Evolutionary conservation across 2,888 invertebrate species (phyloP), one percentile per base, ranked within the genome.

Genomic region (Craniophora ligustri): DNA sequence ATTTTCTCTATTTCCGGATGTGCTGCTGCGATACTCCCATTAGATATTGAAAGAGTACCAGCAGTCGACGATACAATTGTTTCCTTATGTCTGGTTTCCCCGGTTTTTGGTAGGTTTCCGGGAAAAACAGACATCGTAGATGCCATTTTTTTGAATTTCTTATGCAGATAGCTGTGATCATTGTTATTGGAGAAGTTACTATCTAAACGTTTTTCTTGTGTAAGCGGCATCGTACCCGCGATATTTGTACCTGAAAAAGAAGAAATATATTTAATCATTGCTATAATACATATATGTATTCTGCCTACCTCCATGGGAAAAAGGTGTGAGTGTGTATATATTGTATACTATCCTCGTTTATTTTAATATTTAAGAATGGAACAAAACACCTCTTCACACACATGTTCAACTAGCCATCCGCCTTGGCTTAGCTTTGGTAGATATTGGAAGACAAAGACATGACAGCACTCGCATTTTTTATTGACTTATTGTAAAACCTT

Each of bases 101-200:
- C 88, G 26, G 79, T 78, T 70, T 82, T 90, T 40, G 82, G 75
- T 68, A 84, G 72, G 72, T 81, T 88, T 58, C 81, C 71, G 47
- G 91, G 85, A 75, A 88, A 89, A 58, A 85, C 84, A 65, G 92
- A 80, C 75, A 91, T 91, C 64, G 93, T 89, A 81, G 95, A 95
- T 85, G 96, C 97, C 94, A 97, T 95, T 90, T 98, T 97, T 92
- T 98, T 98, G 91, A 98, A 98, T 89, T 98, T 98, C 91, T 98
- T 98, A 89, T 98, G 98, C 87, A 97, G 94, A 94, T 98, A 98
- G 88, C 96, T 97, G 82, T 95, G 95, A 82, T 95, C 95, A 90
- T 94, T 94, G 88, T 93, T 93, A 76, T 93, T 93, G 63, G 91
- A 84, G 79, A 93, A 89, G 72, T 88, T 91, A 67, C 84, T 86